These are phyloP conservation scores for Procambarus virginalis DNA, from an alignment of 1,140 invertebrate genomes.

Conservation along the genomic window DNA sequence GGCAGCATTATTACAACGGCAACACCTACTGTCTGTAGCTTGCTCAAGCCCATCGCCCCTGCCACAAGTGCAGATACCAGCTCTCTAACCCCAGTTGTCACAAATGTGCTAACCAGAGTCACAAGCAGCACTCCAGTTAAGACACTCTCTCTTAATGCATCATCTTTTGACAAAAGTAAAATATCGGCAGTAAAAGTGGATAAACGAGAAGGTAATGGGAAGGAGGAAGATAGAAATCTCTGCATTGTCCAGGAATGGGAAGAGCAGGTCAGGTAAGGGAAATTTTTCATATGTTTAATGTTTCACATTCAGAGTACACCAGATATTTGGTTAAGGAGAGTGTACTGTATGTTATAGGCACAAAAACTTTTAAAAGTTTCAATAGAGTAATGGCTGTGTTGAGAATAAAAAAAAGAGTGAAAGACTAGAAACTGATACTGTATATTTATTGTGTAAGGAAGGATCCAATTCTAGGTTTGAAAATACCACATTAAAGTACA, in stretches of 20 bases:
- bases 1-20: neutral
- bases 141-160: neutral
- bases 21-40: neutral
- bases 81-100: neutral
- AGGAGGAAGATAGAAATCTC: neutral
- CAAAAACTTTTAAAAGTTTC: too few relatives aligned
- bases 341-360: too few relatives aligned
- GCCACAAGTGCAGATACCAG: neutral
- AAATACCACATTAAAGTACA: too few relatives aligned
- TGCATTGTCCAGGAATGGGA: neutral
- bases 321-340: too few relatives aligned
- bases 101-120: neutral
- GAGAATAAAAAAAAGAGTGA: too few relatives aligned
- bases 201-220: neutral
- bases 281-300: neutral
- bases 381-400: too few relatives aligned
- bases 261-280: neutral
- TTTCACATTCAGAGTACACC: too few relatives aligned
- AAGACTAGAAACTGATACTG: too few relatives aligned
- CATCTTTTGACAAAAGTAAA: neutral
- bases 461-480: too few relatives aligned
- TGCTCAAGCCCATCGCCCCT: neutral
- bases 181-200: neutral
- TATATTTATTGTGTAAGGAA: too few relatives aligned
- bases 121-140: neutral